A percentile compares a stretch with the other conserved stretches of the same genome.
Conservation (phyloP, 1,140 invertebrate genomes). For the Holcopasites calliopsidis region DNA sequence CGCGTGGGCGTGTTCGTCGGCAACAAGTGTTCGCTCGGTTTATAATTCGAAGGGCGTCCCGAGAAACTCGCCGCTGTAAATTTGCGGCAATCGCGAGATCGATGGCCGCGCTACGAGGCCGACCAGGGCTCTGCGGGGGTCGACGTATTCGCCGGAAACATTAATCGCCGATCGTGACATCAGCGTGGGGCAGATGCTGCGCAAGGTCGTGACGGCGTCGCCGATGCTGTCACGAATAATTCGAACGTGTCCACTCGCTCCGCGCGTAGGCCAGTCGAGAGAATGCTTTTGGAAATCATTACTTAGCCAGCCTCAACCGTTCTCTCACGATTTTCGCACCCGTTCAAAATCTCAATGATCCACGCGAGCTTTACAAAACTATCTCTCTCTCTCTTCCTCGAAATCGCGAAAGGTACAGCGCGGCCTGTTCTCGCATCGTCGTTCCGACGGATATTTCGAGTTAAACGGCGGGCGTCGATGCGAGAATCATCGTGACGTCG, state of each 20-base stretch:
- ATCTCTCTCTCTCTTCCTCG: too few relatives aligned
- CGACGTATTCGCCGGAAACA: constrained; percentile 24
- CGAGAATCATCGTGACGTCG: constrained; percentile 25
- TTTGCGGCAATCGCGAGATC: constrained; percentile 27
- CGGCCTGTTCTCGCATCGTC: not conserved
- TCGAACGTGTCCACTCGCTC: not conserved
- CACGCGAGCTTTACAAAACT: too few relatives aligned
- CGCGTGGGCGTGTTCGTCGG: not conserved
- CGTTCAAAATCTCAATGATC: too few relatives aligned
- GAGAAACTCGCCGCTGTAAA: not conserved
- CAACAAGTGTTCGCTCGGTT: not conserved
- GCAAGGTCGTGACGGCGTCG: constrained; percentile 29
- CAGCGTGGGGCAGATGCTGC: constrained; percentile 9
- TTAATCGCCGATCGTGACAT: constrained; percentile 28
- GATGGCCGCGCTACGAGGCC: constrained; percentile 12
- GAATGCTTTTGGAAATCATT: not conserved
- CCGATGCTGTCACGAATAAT: constrained; percentile 28
- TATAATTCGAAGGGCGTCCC: not conserved
- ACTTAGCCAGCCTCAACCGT: not conserved
- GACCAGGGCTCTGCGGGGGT: not conserved
- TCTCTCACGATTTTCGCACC: too few relatives aligned
- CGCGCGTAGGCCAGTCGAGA: not conserved
- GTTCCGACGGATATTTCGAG: constrained; percentile 24
- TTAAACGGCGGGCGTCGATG: not conserved
- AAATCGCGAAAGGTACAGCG: not conserved